Conservation (phyloP, 2,888 invertebrate genomes). For the Drosophila rellima region DNA sequence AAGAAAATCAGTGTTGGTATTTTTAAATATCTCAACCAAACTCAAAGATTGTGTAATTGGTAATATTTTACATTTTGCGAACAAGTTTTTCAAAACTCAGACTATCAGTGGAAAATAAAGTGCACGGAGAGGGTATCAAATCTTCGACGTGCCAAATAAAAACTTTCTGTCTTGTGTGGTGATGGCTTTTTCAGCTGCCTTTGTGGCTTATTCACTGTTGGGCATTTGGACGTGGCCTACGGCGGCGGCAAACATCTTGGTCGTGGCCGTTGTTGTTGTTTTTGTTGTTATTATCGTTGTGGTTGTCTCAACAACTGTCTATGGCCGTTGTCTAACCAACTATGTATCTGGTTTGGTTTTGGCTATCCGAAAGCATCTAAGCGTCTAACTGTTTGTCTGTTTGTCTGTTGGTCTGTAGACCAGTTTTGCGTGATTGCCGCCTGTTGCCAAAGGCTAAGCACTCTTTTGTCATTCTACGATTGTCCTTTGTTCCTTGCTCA, state of each 20-base stretch:
- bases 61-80: no score
- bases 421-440: slow-evolving; percentile 76
- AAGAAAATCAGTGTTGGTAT: no score
- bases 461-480: slow-evolving; percentile 78
- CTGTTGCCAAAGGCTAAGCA: slow-evolving; percentile 81
- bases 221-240: slow-evolving; percentile 20
- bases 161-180: slow-evolving; percentile 15
- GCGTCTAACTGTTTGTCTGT: slow-evolving; percentile 38
- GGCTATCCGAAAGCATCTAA: slow-evolving; percentile 28
- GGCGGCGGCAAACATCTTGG: slow-evolving; percentile 17
- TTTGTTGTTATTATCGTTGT: not conserved
- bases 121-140: not conserved
- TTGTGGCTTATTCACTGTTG: slow-evolving; percentile 22
- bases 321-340: slow-evolving; percentile 28
- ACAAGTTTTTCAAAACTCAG: no score
- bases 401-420: slow-evolving; percentile 10
- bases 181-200: slow-evolving; percentile 9
- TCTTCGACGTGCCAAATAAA: not conserved
- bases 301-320: slow-evolving; percentile 15
- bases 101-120: no score
- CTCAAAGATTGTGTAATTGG: no score
- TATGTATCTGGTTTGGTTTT: slow-evolving; percentile 25
- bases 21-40: no score
- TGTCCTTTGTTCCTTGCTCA: slow-evolving; percentile 75
- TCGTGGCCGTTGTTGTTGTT: not conserved